Conservation (phyloP, 1,140 invertebrate species). For the Drosophila auraria region DNA sequence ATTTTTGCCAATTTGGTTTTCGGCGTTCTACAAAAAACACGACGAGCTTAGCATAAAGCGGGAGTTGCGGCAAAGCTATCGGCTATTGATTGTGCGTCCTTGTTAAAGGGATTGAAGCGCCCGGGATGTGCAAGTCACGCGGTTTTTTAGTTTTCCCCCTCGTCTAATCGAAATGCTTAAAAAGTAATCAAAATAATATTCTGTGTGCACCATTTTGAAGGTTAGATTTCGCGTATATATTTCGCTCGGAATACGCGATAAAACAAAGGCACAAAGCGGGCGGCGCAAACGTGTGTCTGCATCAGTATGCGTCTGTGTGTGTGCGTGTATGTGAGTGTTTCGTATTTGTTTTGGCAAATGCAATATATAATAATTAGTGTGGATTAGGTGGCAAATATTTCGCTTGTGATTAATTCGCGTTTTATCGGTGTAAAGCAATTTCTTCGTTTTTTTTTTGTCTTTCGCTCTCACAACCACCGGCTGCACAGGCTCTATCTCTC, state of each 20-base stretch:
- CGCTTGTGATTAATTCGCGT: constrained; percentile 14
- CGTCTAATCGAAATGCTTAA: constrained; percentile 15
- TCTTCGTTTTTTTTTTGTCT: constrained; percentile 16
- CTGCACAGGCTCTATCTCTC: constrained; percentile 44
- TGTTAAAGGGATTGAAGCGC: neutral
- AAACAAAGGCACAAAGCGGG: constrained; percentile 55
- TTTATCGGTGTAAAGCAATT: constrained; percentile 56
- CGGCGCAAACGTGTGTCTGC: constrained; percentile 21
- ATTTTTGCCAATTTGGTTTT: constrained; percentile 45
- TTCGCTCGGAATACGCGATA: constrained; percentile 52
- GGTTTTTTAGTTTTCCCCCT: constrained; percentile 44
- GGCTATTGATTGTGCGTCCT: constrained; percentile 53
- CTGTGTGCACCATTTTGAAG: constrained; percentile 52
- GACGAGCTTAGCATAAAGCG: neutral
- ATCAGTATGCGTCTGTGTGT: constrained; percentile 1
- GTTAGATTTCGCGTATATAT: constrained; percentile 53
- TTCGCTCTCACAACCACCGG: constrained; percentile 55
- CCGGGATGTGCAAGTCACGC: constrained; percentile 41
- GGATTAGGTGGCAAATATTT: constrained; percentile 41
- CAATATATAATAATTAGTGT: constrained; percentile 57
- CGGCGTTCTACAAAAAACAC: neutral
- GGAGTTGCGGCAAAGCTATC: constrained; percentile 1
- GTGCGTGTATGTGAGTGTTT: constrained; percentile 31
- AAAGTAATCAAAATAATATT: constrained; percentile 44
- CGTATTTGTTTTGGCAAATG: constrained; percentile 57